Evolutionary conservation across 2,888 invertebrate genomes (phyloP), one percentile per base, ranked within the genome.

Genomic region (Shargacucullia verbasci): DNA sequence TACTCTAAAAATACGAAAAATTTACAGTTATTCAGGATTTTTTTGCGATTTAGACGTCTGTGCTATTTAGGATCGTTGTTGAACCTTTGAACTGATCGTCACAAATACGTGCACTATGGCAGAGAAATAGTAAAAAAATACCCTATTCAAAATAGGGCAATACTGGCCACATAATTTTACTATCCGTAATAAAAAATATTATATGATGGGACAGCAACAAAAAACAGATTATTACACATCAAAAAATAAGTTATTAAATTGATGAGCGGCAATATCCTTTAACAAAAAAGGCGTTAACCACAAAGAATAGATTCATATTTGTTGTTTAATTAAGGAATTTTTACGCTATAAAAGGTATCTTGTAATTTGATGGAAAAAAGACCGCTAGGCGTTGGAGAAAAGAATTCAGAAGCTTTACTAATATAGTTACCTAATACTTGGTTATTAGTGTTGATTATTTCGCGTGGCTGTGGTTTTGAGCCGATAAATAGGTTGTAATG

Each of bases 311-410:
- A 83, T 81, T 84, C 82, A 82, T 88, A 87, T 89, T 91, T 88
- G 86, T 76, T 88, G 88, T 91, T 89, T 90, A 91, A 91, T 91
- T 91, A 90, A 89, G 78, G 82, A 83, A 86, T 88, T 90, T 90
- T 91, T 86, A 90, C 90, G 89, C 85, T 88, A 85, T 90, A 89
- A 89, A 83, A 83, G 83, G 81, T 75, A 80, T 80, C 70, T 81
- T 82, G 76, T 85, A 85, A 87, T 86, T 84, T 65, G 55, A 56
- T 62, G 15, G 47, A 68, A 78, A 69, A 67, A 76, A 78, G 65
- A 63, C 54, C 54, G 50, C 37, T 56, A 49, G 80, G 76, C 74
- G 72, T 61, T 64, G 52, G 76, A 80, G 78, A 80, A 80, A 82
- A 78, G 68, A 73, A 80, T 79, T 74, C 85, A 70, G 85, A 82